These are phyloP conservation scores for Patagioenas fasciata DNA, from an alignment of 2,113 vertebrate species.

Conservation along the genomic window DNA sequence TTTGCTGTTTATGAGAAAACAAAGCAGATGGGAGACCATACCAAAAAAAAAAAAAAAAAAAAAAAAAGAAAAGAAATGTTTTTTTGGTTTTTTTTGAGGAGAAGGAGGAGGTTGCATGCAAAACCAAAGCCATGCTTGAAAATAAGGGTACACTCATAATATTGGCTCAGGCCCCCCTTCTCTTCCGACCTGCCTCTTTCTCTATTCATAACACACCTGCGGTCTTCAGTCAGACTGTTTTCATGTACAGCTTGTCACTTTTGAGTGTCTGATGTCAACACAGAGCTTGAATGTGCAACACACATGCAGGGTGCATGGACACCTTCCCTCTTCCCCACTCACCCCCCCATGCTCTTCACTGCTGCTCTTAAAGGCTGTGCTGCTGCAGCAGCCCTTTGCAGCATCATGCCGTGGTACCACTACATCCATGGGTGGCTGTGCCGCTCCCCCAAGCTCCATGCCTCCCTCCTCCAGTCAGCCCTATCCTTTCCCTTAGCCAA, in stretches of 20 bases:
- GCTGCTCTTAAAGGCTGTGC: background rate
- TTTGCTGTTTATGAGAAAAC: background rate
- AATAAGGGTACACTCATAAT: fast-evolving
- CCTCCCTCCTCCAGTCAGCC: background rate
- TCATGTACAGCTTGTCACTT: background rate
- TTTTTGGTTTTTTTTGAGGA: background rate
- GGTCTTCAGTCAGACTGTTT: background rate
- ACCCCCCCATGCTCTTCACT: too few relatives aligned
- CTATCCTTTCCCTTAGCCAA: background rate
- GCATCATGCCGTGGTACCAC: fast-evolving
- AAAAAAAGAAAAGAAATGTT: too few relatives aligned
- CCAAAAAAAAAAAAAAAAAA: too few relatives aligned
- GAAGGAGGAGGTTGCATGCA: background rate
- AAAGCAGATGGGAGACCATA: background rate
- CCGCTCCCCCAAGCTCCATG: fast-evolving
- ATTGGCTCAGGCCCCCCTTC: background rate
- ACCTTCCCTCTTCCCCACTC: background rate
- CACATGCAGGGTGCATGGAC: background rate
- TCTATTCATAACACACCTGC: background rate
- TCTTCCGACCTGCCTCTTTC: background rate
- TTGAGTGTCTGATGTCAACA: background rate
- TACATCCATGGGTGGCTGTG: background rate
- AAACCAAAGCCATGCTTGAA: background rate
- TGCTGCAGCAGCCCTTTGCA: background rate
- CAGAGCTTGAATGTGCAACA: background rate